These are phyloP conservation scores for Marmota monax DNA, from an alignment of 2,113 vertebrate species.

Conservation along the genomic window DNA sequence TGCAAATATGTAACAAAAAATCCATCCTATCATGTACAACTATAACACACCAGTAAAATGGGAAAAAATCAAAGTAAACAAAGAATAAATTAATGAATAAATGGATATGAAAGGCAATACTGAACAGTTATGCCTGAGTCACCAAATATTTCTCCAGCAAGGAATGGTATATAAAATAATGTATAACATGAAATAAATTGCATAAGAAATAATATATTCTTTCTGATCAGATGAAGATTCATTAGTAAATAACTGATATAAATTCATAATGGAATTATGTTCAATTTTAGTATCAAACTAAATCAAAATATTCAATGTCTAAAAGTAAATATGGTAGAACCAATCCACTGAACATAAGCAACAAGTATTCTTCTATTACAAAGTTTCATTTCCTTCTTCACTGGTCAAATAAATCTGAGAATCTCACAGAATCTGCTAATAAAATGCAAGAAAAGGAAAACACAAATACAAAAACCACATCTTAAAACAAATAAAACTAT, in stretches of 20 bases:
- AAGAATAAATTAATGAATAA: not conserved
- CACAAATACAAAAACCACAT: not conserved
- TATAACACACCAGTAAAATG: no score
- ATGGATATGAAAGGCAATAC: not conserved
- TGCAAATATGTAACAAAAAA: no score
- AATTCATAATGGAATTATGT: not conserved
- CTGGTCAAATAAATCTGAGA: not conserved
- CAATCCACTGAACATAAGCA: not conserved
- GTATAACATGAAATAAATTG: not conserved
- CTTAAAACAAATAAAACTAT: slow-evolving; percentile 46
- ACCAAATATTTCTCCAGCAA: not conserved
- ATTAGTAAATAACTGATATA: not conserved
- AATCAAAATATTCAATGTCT: not conserved
- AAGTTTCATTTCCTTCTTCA: not conserved
- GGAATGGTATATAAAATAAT: not conserved
- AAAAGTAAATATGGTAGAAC: not conserved
- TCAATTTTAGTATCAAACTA: not conserved
- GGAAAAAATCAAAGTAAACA: no score
- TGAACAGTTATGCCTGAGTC: not conserved
- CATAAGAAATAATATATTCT: not conserved
- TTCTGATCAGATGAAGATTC: not conserved
- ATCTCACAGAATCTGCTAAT: not conserved
- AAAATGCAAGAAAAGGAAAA: not conserved
- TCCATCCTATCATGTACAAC: no score
- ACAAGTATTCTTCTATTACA: not conserved